Evolutionary conservation across 2,797 vertebrate species (phyloP), one percentile per base, ranked within the genome.

Genomic region (Sus cebifrons): DNA sequence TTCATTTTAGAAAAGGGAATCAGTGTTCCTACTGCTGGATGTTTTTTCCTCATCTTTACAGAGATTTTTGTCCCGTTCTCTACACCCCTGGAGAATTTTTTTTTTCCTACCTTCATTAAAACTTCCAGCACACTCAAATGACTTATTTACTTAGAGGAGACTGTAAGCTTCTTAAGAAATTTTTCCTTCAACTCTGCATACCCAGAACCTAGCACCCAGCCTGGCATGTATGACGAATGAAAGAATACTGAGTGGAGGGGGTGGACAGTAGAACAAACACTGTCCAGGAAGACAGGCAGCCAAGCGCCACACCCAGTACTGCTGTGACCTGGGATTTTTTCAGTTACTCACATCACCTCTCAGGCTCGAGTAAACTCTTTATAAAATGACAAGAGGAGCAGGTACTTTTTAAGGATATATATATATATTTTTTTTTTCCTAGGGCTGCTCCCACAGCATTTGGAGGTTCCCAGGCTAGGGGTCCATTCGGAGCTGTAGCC

Each of bases 321-420:
- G 36, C 16, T 65, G 12, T 29, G 17, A 17, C 40, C 7, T 27
- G 44, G 27, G 13, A 44, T 15, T 1, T 44, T 56, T 23, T 32
- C 32, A 4, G 7, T 70, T 21, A 21, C 78, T 78, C 25, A 40
- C 27, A 56, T 65, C 64, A 64, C 23, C 14, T 68, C 44, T 79
- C 4, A 5, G 49, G 29, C 23, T 65, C 74, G 18, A 81, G 2
- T 11, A 5, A 60, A 49, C 52, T 62, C 16, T 32, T 65, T 71
- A 75, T 81, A 65, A 91, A 94, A 84, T 21, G 17, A 49, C 83
- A 67, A 79, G 56, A 40, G 62, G 77, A 90, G 17, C 27, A n/a
- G 17, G 13, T 0, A 18, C 12, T 74, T 88, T 79, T 65, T 5
- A 77, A 87, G 27, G n/a, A 74, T 8, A 17, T 36, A 36, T 36